Evolutionary conservation across 2,888 invertebrate genomes (phyloP).

Genomic region (Conchocele bisecta): DNA sequence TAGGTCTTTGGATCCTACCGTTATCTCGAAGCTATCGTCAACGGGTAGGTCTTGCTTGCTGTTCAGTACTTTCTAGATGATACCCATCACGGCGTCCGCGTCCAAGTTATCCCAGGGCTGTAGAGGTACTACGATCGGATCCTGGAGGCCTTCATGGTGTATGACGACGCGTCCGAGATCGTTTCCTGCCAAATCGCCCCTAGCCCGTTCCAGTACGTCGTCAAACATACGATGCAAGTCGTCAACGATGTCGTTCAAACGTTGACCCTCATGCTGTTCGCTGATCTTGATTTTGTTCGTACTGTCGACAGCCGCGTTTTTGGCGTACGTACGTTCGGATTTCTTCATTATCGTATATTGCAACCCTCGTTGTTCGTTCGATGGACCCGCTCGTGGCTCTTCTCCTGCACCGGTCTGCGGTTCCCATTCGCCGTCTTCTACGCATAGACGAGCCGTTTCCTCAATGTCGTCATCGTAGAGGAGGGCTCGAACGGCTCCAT

Average conservation of each 20-base stretch:
- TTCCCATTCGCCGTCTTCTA: too few species aligned
- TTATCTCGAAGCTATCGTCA: constrained; percentile 36
- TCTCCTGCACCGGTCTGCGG: too few species aligned
- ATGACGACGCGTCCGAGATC: constrained; percentile 37
- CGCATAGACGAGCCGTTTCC: too few species aligned
- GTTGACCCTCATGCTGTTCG: constrained; percentile 13
- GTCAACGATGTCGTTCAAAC: constrained; percentile 13
- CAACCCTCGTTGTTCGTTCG: too few species aligned
- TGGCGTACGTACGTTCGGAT: too few species aligned
- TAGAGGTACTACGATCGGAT: constrained; percentile 3
- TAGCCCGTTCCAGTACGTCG: constrained; percentile 14
- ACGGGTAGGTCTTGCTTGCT: too few species aligned
- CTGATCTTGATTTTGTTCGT: too few species aligned
- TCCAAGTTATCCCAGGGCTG: not conserved
- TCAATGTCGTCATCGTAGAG: too few species aligned
- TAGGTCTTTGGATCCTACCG: constrained; percentile 36
- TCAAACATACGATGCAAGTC: constrained; percentile 30
- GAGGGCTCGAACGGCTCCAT: too few species aligned
- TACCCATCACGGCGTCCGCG: constrained; percentile 4
- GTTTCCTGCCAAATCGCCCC: constrained; percentile 24
- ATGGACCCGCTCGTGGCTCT: too few species aligned
- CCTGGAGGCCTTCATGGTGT: constrained; percentile 25
- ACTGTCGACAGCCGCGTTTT: too few species aligned
- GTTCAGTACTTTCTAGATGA: constrained; percentile 12
- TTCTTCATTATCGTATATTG: too few species aligned